Evolutionary conservation across 2,113 vertebrate genomes (phyloP).

Genomic region (Leuciscus idus): DNA sequence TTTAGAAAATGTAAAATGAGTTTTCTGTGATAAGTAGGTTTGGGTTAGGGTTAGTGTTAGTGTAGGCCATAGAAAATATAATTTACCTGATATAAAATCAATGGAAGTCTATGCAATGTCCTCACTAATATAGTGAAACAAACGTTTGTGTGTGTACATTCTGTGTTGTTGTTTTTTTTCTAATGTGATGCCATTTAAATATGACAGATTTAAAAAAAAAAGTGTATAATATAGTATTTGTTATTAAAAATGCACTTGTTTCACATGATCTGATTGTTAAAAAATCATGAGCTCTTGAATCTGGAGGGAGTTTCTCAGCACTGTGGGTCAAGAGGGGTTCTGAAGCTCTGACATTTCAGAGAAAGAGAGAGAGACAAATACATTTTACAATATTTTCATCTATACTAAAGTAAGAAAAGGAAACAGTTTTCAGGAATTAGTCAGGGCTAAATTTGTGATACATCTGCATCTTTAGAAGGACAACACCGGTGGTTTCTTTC

Average conservation of each 20-base stretch:
- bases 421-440: background rate
- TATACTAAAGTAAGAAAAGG: background rate
- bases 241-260: slow-evolving; percentile 57
- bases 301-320: slow-evolving; percentile 71
- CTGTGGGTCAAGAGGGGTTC: slow-evolving; percentile 71
- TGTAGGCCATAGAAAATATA: too few species aligned
- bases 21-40: too few species aligned
- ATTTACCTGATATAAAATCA: too few species aligned
- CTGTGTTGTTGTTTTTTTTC: too few species aligned
- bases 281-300: slow-evolving; percentile 50
- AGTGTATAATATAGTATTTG: too few species aligned
- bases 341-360: slow-evolving; percentile 64
- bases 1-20: too few species aligned
- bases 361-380: background rate
- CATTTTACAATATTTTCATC: background rate
- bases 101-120: too few species aligned
- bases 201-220: too few species aligned
- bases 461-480: background rate
- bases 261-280: slow-evolving; percentile 74
- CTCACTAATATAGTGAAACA: too few species aligned
- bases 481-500: slow-evolving; percentile 27
- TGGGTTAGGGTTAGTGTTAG: too few species aligned
- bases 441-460: background rate
- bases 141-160: too few species aligned
- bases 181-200: too few species aligned